Conservation (phyloP, 1,140 invertebrate genomes). For the Drosophila erecta region DNA sequence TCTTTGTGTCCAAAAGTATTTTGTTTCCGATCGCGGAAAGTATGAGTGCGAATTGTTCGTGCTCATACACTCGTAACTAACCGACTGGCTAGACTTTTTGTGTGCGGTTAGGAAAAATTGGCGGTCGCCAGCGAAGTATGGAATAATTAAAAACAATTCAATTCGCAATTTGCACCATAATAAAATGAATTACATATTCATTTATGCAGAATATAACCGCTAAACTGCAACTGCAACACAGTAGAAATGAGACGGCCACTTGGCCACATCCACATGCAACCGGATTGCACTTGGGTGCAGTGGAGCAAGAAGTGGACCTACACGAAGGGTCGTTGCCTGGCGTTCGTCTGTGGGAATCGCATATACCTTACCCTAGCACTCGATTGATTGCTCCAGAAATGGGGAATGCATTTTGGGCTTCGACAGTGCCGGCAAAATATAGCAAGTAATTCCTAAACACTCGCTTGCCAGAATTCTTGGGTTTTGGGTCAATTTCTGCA, state of each 20-base stretch:
- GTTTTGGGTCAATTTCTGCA: constrained; percentile 33
- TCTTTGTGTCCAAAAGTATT: constrained; percentile 31
- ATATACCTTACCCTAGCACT: neutral
- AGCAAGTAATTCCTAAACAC: neutral
- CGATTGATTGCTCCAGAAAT: constrained; percentile 37
- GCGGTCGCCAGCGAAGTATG: constrained; percentile 34
- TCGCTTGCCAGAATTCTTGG: neutral
- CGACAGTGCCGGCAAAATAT: neutral
- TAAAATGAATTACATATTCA: constrained; percentile 76
- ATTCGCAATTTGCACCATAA: constrained; percentile 81
- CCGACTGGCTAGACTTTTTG: constrained; percentile 30
- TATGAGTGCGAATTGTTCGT: constrained; percentile 22
- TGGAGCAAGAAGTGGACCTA: constrained; percentile 59
- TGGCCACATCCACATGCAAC: constrained; percentile 25
- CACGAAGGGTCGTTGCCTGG: constrained; percentile 54
- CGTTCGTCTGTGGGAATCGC: constrained; percentile 46
- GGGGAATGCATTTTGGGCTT: neutral
- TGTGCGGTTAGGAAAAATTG: constrained; percentile 40
- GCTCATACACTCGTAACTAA: constrained; percentile 6
- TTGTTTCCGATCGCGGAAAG: constrained; percentile 23
- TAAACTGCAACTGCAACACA: constrained; percentile 61
- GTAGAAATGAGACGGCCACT: constrained; percentile 42
- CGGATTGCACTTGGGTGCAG: constrained; percentile 37
- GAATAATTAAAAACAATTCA: constrained; percentile 71
- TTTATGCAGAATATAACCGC: constrained; percentile 76